Conservation (phyloP, 2,797 vertebrate species). For the Cyprinella venusta region DNA sequence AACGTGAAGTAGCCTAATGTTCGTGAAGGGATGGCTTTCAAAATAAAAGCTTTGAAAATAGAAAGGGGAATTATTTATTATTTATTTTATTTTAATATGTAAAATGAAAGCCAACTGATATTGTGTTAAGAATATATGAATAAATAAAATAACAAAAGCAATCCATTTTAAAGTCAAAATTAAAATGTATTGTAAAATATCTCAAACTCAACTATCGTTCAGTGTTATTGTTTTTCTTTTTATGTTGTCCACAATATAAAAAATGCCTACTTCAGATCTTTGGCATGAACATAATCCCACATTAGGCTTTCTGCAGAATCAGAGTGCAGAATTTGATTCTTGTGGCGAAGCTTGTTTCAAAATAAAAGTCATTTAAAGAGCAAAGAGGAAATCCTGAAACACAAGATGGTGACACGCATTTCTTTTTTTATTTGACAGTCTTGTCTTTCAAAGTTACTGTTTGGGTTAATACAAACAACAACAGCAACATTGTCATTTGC, state of each 20-base stretch:
- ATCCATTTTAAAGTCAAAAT: not conserved
- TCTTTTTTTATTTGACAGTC: not conserved
- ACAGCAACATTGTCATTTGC: not conserved
- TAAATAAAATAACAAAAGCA: not conserved
- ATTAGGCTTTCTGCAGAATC: not conserved
- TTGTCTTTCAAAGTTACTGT: not conserved
- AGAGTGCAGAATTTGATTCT: not conserved
- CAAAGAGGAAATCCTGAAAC: not conserved
- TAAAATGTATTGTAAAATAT: not conserved
- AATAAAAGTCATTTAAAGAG: not conserved
- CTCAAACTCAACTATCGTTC: not conserved
- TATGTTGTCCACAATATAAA: not conserved
- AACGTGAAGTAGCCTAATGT: not conserved
- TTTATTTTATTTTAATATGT: not conserved
- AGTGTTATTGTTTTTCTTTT: not conserved
- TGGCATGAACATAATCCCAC: not conserved
- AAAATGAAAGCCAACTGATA: not conserved
- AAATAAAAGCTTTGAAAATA: conserved; percentile 22
- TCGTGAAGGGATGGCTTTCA: conserved; percentile 8
- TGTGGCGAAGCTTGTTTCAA: not conserved
- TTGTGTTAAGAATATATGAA: not conserved
- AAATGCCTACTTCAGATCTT: not conserved
- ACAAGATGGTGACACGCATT: not conserved
- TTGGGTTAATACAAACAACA: not conserved
- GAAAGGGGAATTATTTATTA: not conserved